Conservation (phyloP, 1,140 invertebrate genomes). For the Drosophila punjabiensis region DNA sequence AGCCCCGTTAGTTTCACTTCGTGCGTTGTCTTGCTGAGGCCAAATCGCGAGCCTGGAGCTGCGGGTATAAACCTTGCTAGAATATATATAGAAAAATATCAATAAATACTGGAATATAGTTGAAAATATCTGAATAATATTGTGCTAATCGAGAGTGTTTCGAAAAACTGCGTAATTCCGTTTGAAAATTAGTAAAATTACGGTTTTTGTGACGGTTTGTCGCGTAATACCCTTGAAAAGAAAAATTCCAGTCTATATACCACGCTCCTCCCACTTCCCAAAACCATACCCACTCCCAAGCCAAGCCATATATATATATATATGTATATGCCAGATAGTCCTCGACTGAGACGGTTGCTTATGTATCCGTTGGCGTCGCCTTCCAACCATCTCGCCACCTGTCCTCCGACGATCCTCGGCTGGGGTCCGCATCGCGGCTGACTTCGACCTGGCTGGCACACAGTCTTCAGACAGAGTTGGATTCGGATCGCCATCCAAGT, state of each 20-base stretch:
- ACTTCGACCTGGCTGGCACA: slow-evolving; percentile 50
- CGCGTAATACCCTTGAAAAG: slow-evolving; percentile 47
- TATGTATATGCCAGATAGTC: slow-evolving; percentile 15
- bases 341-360: slow-evolving; percentile 62
- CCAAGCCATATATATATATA: slow-evolving; percentile 11
- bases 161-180: background rate
- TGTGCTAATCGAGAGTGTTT: slow-evolving; percentile 2
- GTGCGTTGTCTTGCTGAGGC: slow-evolving; percentile 85
- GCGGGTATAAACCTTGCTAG: slow-evolving; percentile 43
- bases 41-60: slow-evolving; percentile 74
- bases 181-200: background rate
- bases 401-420: slow-evolving; percentile 62
- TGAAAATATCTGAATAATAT: slow-evolving; percentile 38
- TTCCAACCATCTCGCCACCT: slow-evolving; percentile 58
- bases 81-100: slow-evolving; percentile 12
- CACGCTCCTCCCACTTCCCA: slow-evolving; percentile 25
- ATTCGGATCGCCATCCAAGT: slow-evolving; percentile 69
- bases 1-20: slow-evolving; percentile 82
- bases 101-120: slow-evolving; percentile 33
- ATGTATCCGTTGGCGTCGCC: slow-evolving; percentile 47
- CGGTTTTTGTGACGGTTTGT: slow-evolving; percentile 4
- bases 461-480: slow-evolving; percentile 85
- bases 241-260: slow-evolving; percentile 74
- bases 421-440: slow-evolving; percentile 48
- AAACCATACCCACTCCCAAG: background rate